Evolutionary conservation across 2,888 invertebrate genomes (phyloP).

Genomic region (Drosophila ustulata): DNA sequence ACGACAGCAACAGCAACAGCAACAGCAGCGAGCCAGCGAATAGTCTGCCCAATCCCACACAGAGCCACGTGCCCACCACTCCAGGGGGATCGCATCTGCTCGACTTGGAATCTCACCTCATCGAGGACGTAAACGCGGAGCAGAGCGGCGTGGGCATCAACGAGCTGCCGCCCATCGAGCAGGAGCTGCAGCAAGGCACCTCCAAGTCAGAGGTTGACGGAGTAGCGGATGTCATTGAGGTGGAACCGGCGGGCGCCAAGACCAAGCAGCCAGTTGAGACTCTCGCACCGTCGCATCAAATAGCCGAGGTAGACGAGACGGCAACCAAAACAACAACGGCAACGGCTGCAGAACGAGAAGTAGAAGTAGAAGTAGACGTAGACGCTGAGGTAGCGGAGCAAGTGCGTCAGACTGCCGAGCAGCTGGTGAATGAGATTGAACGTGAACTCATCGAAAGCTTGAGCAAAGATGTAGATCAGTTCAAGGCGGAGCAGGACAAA

Average conservation of each 20-base stretch:
- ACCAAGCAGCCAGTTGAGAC: constrained; percentile 76
- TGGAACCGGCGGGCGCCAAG: constrained; percentile 81
- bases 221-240: constrained; percentile 80
- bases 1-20: constrained; percentile 37
- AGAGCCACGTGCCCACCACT: constrained; percentile 53
- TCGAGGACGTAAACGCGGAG: constrained; percentile 80
- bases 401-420: constrained; percentile 68
- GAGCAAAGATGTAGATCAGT: constrained; percentile 65
- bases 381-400: constrained; percentile 27
- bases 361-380: constrained; percentile 2
- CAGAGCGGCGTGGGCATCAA: constrained; percentile 82
- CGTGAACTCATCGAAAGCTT: constrained; percentile 66
- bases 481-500: constrained; percentile 52
- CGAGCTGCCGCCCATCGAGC: constrained; percentile 80
- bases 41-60: constrained; percentile 25
- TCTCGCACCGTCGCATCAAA: constrained; percentile 64
- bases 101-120: constrained; percentile 84
- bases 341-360: constrained; percentile 15
- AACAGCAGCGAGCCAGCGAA: constrained; percentile 21
- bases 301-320: constrained; percentile 71
- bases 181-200: constrained; percentile 78
- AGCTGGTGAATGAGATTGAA: constrained; percentile 75
- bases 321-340: constrained; percentile 37
- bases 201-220: constrained; percentile 80
- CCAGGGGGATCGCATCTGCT: constrained; percentile 73